A percentile compares a stretch with the other conserved stretches of the same genome.
Evolutionary conservation across 1,140 invertebrate species (phyloP).

Genomic region (Macrotrachela quadricornifera): DNA sequence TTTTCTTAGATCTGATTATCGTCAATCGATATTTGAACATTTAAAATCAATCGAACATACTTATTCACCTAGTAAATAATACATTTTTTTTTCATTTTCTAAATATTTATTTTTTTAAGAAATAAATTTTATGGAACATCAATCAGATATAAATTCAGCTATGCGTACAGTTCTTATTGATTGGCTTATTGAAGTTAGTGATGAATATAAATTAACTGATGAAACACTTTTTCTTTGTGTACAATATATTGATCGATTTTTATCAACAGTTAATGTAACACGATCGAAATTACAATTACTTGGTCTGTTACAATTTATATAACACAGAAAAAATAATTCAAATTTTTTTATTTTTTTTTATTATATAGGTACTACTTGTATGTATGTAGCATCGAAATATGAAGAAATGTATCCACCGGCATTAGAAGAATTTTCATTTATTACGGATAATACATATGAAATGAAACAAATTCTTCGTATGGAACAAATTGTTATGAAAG

Average conservation of each 20-base stretch:
- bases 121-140: constrained; percentile 73
- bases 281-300: constrained; percentile 55
- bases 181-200: constrained; percentile 77
- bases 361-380: constrained; percentile 30
- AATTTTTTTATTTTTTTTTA: too few species aligned
- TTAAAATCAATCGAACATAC: too few species aligned
- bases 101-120: constrained; percentile 15
- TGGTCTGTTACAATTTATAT: too few species aligned
- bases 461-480: constrained; percentile 43
- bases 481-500: constrained; percentile 77
- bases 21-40: too few species aligned
- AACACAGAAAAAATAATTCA: too few species aligned
- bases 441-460: constrained; percentile 33
- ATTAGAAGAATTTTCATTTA: constrained; percentile 31
- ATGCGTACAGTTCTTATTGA: constrained; percentile 76
- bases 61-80: too few species aligned
- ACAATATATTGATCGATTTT: constrained; percentile 73
- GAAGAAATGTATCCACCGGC: constrained; percentile 34
- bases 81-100: too few species aligned
- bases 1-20: too few species aligned
- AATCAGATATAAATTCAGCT: constrained; percentile 59
- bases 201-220: constrained; percentile 63
- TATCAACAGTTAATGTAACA: constrained; percentile 76
- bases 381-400: constrained; percentile 32
- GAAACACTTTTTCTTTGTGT: constrained; percentile 74